Evolutionary conservation across 2,797 vertebrate genomes (phyloP).

Genomic region (Enteromius argenteus): DNA sequence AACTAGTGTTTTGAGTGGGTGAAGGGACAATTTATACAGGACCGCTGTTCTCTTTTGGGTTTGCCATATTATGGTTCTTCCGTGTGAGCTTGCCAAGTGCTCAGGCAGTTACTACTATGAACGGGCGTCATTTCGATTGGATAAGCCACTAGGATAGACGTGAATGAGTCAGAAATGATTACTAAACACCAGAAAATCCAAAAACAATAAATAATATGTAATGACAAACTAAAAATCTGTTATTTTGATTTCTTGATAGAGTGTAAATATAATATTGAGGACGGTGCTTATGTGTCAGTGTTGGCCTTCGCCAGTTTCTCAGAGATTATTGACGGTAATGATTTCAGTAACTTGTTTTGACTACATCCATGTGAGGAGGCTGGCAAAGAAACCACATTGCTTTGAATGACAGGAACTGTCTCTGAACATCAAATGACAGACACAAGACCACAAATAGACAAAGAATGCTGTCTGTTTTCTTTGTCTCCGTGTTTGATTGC

Average conservation of each 20-base stretch:
- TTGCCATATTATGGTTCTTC: conserved; percentile 33
- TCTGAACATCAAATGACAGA: conserved; percentile 22
- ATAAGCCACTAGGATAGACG: conserved; percentile 4
- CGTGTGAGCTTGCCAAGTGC: conserved; percentile 23
- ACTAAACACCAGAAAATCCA: conserved; percentile 5
- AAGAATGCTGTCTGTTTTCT: conserved; percentile 10
- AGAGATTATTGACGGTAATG: conserved; percentile 29
- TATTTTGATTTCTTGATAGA: conserved; percentile 7
- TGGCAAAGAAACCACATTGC: conserved; percentile 1
- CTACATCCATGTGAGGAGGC: conserved; percentile 28
- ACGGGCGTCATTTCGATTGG: conserved; percentile 22
- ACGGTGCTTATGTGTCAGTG: conserved; percentile 8
- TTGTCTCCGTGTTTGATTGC: neutral
- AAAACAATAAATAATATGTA: neutral
- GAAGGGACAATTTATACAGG: neutral
- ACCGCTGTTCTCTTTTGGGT: conserved; percentile 4
- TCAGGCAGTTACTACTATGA: conserved; percentile 34
- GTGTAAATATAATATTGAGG: conserved; percentile 17
- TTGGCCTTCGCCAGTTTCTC: conserved; percentile 2
- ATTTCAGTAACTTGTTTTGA: conserved; percentile 28
- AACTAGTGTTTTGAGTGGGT: conserved; percentile 31
- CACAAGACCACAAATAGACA: conserved; percentile 1
- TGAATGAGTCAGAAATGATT: conserved; percentile 14
- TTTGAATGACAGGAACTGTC: conserved; percentile 15
- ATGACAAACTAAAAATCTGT: neutral